Conservation (phyloP, 2,113 vertebrate species). For the Solea solea region DNA sequence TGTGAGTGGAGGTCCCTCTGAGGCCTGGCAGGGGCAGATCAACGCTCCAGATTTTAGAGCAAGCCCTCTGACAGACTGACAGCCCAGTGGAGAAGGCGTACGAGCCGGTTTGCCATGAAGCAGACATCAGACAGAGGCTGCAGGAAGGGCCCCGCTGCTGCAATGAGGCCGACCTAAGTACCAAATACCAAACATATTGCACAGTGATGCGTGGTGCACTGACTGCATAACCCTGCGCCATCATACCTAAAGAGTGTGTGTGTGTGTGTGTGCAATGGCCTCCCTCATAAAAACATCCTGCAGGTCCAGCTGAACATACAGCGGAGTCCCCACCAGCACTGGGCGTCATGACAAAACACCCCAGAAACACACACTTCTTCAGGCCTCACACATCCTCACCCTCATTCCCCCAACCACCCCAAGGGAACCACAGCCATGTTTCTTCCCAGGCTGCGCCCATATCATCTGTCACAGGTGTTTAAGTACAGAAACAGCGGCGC, state of each 20-base stretch:
- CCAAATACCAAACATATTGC: constrained; percentile 65
- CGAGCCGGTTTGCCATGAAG: constrained; percentile 36
- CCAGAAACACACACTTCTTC: constrained; percentile 46
- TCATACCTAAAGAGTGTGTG: constrained; percentile 41
- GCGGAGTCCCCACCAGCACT: constrained; percentile 44
- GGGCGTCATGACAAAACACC: constrained; percentile 40
- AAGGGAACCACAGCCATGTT: constrained; percentile 55
- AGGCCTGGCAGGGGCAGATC: constrained; percentile 44
- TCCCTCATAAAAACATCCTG: constrained; percentile 76
- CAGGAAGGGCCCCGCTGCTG: constrained; percentile 53
- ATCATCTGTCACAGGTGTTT: constrained; percentile 69
- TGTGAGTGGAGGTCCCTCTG: constrained; percentile 56
- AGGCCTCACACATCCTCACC: constrained; percentile 35
- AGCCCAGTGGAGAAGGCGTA: constrained; percentile 1
- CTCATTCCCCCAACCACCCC: constrained; percentile 25
- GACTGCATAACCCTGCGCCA: constrained; percentile 52
- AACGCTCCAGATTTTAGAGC: constrained; percentile 43
- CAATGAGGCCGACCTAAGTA: constrained; percentile 43
- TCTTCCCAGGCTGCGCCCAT: constrained; percentile 63
- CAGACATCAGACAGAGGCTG: constrained; percentile 60
- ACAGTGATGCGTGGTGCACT: constrained; percentile 53
- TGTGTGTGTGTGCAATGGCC: constrained; percentile 29
- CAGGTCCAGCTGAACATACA: constrained; percentile 75
- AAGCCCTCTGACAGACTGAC: constrained; percentile 42
- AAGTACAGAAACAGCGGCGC: constrained; percentile 50